phyloP scores from a whole-genome alignment of 2,888 invertebrate species.

The Acanthococcus lagerstroemiae region DNA sequence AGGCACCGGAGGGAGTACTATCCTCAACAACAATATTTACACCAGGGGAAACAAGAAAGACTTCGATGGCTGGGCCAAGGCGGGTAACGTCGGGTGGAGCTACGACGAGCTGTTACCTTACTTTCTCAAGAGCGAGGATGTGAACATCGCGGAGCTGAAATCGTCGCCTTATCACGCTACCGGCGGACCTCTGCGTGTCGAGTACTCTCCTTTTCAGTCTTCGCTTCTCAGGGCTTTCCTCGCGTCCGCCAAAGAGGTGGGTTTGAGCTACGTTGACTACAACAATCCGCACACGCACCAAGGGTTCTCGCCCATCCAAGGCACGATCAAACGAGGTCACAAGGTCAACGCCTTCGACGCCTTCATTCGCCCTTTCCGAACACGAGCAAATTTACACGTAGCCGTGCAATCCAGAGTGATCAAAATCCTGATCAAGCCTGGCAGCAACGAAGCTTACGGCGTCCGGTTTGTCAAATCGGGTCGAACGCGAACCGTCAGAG shows the following conservation, averaged over 20 bases:
- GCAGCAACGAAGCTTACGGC: conserved; percentile 42
- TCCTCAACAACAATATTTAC: conserved; percentile 38
- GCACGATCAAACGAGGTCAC: conserved; percentile 45
- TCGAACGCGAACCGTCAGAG: conserved; percentile 40
- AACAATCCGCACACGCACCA: conserved; percentile 36
- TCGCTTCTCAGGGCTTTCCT: conserved; percentile 55
- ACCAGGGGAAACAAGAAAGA: conserved; percentile 36
- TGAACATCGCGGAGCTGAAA: conserved; percentile 34
- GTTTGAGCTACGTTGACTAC: conserved; percentile 46
- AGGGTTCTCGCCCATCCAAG: conserved; percentile 48
- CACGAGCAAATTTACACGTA: conserved; percentile 40
- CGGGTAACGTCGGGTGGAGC: conserved; percentile 37
- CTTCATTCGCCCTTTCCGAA: conserved; percentile 44
- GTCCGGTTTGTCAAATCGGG: conserved; percentile 43
- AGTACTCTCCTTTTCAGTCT: conserved; percentile 42
- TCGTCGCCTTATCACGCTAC: conserved; percentile 32
- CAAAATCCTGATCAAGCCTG: conserved; percentile 40
- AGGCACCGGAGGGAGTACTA: conserved; percentile 41
- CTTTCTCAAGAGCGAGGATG: conserved; percentile 36
- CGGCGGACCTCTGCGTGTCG: conserved; percentile 22
- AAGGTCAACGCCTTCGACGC: conserved; percentile 49
- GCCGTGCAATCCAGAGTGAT: conserved; percentile 38
- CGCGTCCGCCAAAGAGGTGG: conserved; percentile 56
- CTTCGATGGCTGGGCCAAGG: conserved; percentile 36
- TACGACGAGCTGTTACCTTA: conserved; percentile 37